Evolutionary conservation across 2,113 vertebrate genomes (phyloP), one percentile per base, ranked within the genome.

Genomic region (Pipa parva): DNA sequence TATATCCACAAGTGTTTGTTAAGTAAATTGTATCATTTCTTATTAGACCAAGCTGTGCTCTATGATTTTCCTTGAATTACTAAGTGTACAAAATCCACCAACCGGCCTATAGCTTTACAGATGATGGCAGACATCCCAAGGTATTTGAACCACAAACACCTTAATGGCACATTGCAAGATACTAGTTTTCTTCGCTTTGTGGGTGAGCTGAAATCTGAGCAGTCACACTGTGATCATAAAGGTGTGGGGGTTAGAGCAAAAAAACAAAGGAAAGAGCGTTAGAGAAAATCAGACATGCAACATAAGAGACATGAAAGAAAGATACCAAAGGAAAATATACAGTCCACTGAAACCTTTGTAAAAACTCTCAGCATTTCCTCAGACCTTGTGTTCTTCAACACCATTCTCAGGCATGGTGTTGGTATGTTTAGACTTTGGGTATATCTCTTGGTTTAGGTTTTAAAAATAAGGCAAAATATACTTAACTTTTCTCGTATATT

Each of bases 141-240:
- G n/a, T 22, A 13, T 58, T 36, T 29, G 21, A 36, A 58, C 20
- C 29, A 52, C 57, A 69, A 42, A 69, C 57, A 60, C 24, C 26
- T 51, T 69, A 42, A 39, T 42, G 57, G 29, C 29, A 54, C 18
- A 39, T 15, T 68, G 46, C 36, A 27, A 7, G 11, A 58, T 36
- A 21, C 22, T 20, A 45, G 25, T 29, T 57, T 59, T 33, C 26
- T 15, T 33, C 26, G 21, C 65, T 51, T 59, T 68, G 65, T 60
- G 57, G 65, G 57, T 27, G 57, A 60, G 56, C 57, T 69, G 31
- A 59, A 68, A 68, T 68, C 28, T 51, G 57, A 69, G 65, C 18
- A 61, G 63, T 61, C 64, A 67, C 59, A 7, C 76, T 76, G 68
- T 80, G 83, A 87, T 88, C 78, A 83, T 87, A 85, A 85, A 88